A percentile compares a stretch with the other conserved stretches of the same genome.
phyloP scores from a whole-genome alignment of 37 sponge, comb jelly and placozoan species.

The Theonella swinhoei region DNA sequence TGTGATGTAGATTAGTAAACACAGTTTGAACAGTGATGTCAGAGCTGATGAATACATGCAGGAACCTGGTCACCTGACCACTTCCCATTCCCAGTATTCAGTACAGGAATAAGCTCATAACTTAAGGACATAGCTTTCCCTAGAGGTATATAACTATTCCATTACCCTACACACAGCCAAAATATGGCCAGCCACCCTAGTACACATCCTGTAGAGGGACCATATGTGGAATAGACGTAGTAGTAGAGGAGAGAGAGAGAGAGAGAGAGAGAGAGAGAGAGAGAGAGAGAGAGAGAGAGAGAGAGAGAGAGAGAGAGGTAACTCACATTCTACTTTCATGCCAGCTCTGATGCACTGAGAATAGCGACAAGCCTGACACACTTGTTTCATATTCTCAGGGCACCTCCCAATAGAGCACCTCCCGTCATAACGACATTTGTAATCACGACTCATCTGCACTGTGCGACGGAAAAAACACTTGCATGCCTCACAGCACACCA shows the following conservation, averaged over 20 bases:
- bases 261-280: not conserved
- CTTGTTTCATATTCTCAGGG: constrained; percentile 73
- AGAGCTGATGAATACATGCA: no score
- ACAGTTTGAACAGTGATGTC: no score
- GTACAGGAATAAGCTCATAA: no score
- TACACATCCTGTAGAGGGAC: no score
- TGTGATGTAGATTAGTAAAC: no score
- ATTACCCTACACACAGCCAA: no score
- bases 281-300: not conserved
- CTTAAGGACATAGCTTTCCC: no score
- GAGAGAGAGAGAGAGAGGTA: not conserved
- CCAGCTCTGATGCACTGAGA: constrained; percentile 86
- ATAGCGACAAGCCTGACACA: constrained; percentile 94
- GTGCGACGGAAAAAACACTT: constrained; percentile 96
- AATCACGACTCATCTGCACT: constrained; percentile 90
- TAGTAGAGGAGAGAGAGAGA: not conserved
- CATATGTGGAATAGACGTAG: not conserved
- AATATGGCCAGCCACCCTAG: no score
- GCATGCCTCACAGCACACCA: constrained; percentile 94
- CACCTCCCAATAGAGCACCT: constrained; percentile 75
- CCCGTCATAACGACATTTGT: constrained; percentile 77
- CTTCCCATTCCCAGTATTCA: no score
- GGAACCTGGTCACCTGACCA: no score
- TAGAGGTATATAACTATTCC: no score
- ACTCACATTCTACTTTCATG: constrained; percentile 91